Base-by-base conservation (phyloP, 2,888 invertebrate species). In the Tetragonula carbonaria region DNA sequence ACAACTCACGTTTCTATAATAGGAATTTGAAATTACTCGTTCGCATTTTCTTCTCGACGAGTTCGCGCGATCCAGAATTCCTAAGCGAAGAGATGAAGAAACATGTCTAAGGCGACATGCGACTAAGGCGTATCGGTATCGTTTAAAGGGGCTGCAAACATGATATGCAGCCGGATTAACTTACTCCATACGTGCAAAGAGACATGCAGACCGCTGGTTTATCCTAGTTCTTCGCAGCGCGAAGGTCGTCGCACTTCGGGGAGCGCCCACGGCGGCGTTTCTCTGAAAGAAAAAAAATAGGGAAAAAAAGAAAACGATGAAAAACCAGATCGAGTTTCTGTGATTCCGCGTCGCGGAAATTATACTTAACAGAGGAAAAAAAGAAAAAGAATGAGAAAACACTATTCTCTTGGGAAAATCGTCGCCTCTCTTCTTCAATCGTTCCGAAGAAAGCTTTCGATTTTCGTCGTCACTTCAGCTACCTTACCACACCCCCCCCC, bases 201-300 rank as follows among this genome's bases (percentile, higher is more conserved):
- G 71, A 86, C 70, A 66, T 63, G 55, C 63, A 80, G 74, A 79
- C 80, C 75, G 84, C 88, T 72, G 84, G 76, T 85, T 77, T 84
- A 84, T 84, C 80, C 85, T 84, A 87, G 84, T 86, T 80, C 68
- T 57, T 78, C 81, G 76, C 71, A 78, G 38, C 65, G 33, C 50
- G 81, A 87, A 87, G 89, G 85, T 76, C 74, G 74, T 81, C 78
- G 87, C 66, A 83, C 85, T 80, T 80, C 80, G 73, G 63, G 70
- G 57, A 86, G 74, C 80, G 67, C 63, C 63, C 66, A 23, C 67
- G 68, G 77, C 70, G 73, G 62, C 57, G 79, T 87, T 85, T 78
- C 74, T 65, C 21, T 77, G 71, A 16, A 55, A 45, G 45, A 8
- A 45, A 45, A 45, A 8, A 45, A 45, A 45, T 8, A 8, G 8